Percentiles rank a stretch among this genome's conserved stretches.
Evolutionary conservation across 2,797 vertebrate species (phyloP).

Genomic region (Sylvia borin): DNA sequence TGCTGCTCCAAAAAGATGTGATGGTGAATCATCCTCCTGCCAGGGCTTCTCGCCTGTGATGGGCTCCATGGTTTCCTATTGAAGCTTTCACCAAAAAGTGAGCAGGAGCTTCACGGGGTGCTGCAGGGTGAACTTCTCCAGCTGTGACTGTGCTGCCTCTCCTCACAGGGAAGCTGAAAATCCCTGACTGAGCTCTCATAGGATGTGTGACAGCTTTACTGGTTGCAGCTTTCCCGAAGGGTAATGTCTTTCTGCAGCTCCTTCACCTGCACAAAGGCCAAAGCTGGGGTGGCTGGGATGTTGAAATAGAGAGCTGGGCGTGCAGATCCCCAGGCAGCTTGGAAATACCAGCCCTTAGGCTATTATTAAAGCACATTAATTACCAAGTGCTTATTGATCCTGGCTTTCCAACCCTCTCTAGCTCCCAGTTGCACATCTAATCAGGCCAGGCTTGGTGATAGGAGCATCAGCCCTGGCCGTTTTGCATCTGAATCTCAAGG

Average conservation of each 20-base stretch:
- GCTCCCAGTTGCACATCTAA: background rate
- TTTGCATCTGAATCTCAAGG: background rate
- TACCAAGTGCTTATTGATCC: constrained; percentile 38
- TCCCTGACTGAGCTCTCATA: background rate
- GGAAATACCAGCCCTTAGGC: constrained; percentile 8
- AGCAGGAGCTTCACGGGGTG: rapidly evolving
- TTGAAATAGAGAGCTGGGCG: rapidly evolving
- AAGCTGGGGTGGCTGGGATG: background rate
- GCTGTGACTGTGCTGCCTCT: background rate
- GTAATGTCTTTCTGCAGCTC: background rate
- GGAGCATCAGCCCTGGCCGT: background rate
- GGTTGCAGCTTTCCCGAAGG: background rate
- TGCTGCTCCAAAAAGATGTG: background rate
- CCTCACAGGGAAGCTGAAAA: background rate
- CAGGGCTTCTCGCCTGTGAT: background rate
- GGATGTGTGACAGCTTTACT: rapidly evolving
- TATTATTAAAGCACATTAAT: constrained; percentile 34
- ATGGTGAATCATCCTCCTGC: constrained; percentile 21
- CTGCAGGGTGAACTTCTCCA: background rate
- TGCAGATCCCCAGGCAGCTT: background rate
- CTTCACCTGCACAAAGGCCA: background rate
- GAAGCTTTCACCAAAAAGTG: rapidly evolving
- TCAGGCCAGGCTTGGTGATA: background rate
- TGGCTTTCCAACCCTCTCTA: background rate
- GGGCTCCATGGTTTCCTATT: background rate